These are phyloP conservation scores for Cephalopterus ornatus DNA, from an alignment of 2,113 vertebrate genomes.

Conservation along the genomic window DNA sequence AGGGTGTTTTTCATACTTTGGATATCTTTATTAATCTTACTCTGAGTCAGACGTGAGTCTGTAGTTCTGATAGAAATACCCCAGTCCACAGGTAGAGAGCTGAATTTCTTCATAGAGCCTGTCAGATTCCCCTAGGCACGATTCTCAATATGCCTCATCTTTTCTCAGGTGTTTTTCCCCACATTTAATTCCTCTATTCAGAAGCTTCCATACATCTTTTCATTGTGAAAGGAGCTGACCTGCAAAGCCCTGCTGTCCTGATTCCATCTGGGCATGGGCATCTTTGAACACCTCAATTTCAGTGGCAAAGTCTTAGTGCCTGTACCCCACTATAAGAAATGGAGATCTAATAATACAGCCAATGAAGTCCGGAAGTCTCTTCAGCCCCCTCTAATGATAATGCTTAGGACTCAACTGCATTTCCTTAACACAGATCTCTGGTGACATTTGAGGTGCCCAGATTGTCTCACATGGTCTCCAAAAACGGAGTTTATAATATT, in stretches of 20 bases:
- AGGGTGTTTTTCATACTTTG: not conserved
- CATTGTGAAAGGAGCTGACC: fast-evolving
- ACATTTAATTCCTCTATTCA: not conserved
- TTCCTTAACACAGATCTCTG: not conserved
- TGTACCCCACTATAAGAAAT: no score
- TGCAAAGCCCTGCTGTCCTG: not conserved
- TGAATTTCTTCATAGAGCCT: not conserved
- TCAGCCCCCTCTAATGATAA: not conserved
- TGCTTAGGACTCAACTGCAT: not conserved
- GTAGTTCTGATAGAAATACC: not conserved
- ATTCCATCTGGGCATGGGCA: not conserved
- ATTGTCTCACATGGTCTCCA: not conserved
- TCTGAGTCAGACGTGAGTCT: not conserved
- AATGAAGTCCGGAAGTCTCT: not conserved
- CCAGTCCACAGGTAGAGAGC: not conserved
- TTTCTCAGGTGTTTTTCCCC: not conserved
- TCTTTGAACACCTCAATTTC: not conserved
- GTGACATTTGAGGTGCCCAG: not conserved
- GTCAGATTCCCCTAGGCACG: not conserved
- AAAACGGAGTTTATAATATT: not conserved
- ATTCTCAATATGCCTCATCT: not conserved
- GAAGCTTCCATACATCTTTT: not conserved
- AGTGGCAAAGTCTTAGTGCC: not conserved
- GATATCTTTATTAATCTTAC: not conserved
- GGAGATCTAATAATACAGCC: not conserved